Evolutionary conservation across 2,113 vertebrate genomes (phyloP).

Genomic region (Aegithalos caudatus): DNA sequence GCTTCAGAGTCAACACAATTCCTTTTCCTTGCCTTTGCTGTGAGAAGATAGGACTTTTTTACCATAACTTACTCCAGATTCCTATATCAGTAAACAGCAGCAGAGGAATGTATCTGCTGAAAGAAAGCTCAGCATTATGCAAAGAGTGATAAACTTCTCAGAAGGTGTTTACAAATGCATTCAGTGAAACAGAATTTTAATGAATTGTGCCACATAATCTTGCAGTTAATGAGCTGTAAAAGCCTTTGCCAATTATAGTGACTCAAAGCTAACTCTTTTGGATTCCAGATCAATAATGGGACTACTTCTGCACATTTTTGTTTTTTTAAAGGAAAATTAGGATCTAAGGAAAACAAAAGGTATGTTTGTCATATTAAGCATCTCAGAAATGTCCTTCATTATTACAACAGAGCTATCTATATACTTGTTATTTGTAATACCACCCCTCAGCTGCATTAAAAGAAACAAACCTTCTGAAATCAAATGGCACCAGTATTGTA

Average conservation of each 20-base stretch:
- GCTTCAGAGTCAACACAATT: constrained; percentile 48
- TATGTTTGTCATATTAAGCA: neutral
- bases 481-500: neutral
- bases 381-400: neutral
- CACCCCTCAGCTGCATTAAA: neutral
- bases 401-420: neutral
- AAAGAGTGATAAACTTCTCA: constrained; percentile 70
- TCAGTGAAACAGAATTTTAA: constrained; percentile 77
- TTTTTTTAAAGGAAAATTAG: neutral
- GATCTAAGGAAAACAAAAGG: neutral
- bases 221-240: constrained; percentile 76
- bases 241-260: constrained; percentile 72
- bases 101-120: constrained; percentile 48
- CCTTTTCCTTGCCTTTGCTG: constrained; percentile 43
- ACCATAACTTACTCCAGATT: constrained; percentile 54
- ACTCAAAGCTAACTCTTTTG: constrained; percentile 70
- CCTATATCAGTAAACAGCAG: constrained; percentile 48
- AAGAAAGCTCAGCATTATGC: constrained; percentile 59
- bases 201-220: constrained; percentile 77
- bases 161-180: constrained; percentile 75
- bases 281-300: constrained; percentile 70
- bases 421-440: constrained; percentile 11
- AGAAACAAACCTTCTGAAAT: constrained; percentile 11
- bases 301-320: neutral
- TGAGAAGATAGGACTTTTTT: constrained; percentile 60